Evolutionary conservation across 2,113 vertebrate genomes (phyloP).

Genomic region (Brachyhypopomus gauderio): DNA sequence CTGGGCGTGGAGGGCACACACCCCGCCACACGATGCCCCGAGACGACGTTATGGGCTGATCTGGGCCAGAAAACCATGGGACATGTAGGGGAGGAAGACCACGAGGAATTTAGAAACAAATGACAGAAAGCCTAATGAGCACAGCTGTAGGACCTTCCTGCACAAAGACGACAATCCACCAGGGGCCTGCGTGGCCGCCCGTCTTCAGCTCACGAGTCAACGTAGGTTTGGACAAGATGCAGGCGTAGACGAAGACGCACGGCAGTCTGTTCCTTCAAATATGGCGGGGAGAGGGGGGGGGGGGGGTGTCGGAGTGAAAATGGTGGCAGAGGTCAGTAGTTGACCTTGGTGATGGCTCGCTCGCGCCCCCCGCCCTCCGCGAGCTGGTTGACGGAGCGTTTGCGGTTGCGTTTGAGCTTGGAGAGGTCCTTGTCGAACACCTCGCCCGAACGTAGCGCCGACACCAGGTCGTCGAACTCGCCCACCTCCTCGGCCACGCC

Average conservation of each 20-base stretch:
- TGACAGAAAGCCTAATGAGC: slow-evolving; percentile 55
- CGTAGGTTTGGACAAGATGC: slow-evolving; percentile 18
- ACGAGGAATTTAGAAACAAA: slow-evolving; percentile 11
- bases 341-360: slow-evolving; percentile 86
- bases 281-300: slow-evolving; percentile 14
- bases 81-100: slow-evolving; percentile 41
- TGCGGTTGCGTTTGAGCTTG: slow-evolving; percentile 96
- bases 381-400: slow-evolving; percentile 87
- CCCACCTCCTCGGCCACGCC: slow-evolving; percentile 85
- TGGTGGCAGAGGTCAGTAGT: slow-evolving; percentile 76
- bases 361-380: slow-evolving; percentile 84
- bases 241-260: slow-evolving; percentile 27
- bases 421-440: slow-evolving; percentile 98
- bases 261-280: slow-evolving; percentile 37
- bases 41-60: background rate
- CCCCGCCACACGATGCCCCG: background rate
- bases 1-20: background rate
- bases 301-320: slow-evolving; percentile 13
- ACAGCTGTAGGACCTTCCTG: slow-evolving; percentile 54
- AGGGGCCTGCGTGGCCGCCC: slow-evolving; percentile 41
- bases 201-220: slow-evolving; percentile 36
- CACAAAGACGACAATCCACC: slow-evolving; percentile 9
- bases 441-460: slow-evolving; percentile 90
- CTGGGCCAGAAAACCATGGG: background rate
- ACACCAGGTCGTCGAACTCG: slow-evolving; percentile 96